These are phyloP conservation scores for Sebastes wilsoni DNA, from an alignment of 2,797 vertebrate species.

Conservation along the genomic window DNA sequence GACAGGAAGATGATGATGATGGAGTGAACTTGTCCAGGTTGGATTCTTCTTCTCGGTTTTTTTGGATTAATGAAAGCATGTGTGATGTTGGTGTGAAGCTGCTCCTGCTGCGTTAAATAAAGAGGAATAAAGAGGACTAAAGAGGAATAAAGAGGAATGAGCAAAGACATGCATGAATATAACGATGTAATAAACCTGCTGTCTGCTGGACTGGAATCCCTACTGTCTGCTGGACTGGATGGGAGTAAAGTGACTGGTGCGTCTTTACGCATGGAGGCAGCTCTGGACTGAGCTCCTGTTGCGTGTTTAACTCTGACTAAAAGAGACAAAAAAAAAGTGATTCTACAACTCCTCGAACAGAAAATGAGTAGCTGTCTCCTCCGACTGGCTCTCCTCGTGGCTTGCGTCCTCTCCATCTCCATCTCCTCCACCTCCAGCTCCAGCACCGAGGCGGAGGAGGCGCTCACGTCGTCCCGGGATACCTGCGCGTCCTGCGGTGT, in stretches of 20 bases:
- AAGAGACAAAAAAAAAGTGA: neutral
- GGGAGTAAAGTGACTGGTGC: neutral
- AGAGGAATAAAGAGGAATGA: neutral
- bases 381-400: conserved; percentile 73
- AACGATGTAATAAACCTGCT: conserved; percentile 35
- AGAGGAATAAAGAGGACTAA: neutral
- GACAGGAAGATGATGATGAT: neutral
- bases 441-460: conserved; percentile 76
- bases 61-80: conserved; percentile 55
- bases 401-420: conserved; percentile 74
- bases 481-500: conserved; percentile 86
- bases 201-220: no score
- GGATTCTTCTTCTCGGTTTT: neutral
- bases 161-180: neutral
- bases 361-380: conserved; percentile 81
- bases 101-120: neutral
- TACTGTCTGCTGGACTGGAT: neutral
- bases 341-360: conserved; percentile 45
- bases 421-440: conserved; percentile 70
- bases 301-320: conserved; percentile 17
- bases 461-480: conserved; percentile 78
- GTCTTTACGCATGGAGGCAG: conserved; percentile 24
- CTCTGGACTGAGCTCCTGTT: conserved; percentile 21
- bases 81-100: conserved; percentile 13
- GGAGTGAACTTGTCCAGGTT: conserved; percentile 31